Evolutionary conservation across 2,113 vertebrate species (phyloP), one percentile per base, ranked within the genome.

Genomic region (Ochotona princeps): DNA sequence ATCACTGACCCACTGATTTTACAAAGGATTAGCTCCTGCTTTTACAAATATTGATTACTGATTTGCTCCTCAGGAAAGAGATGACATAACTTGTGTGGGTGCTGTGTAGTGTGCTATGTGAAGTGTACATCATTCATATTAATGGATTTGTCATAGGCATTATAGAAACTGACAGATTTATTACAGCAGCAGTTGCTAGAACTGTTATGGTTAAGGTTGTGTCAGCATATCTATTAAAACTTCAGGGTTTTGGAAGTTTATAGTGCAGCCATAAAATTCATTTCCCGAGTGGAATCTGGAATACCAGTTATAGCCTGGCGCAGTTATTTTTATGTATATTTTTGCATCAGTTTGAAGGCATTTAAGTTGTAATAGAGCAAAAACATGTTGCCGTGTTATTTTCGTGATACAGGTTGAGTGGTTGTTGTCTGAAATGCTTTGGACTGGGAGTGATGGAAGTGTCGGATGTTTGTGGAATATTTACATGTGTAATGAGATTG

Each of bases 11-110:
- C 96, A 97, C 97, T 98, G 98, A 98, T 98, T 98, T 98, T 98
- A 98, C 98, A 98, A 98, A 98, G 98, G 98, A 98, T 98, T 98
- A 98, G 97, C 96, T 95, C 92, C 94, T 97, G 97, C 98, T 98
- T 98, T 98, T 98, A 97, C 97, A 98, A 98, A 98, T 98, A 99
- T 98, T 98, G 98, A 98, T 98, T 98, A 98, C 98, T 98, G 98
- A 98, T 98, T 98, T 98, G 97, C 98, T 98, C 95, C 97, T 98
- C 21, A 49, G 96, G 98, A 98, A 96, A 96, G 97, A 97, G 97
- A 98, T 97, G 97, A 97, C 97, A 98, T 94, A 97, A 96, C 88
- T 97, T 95, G 94, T 96, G 95, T 97, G 97, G 95, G 97, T 98
- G 96, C 97, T 93, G 61, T 95, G 96, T 93, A 94, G 97, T 96